A percentile compares a stretch with the other conserved stretches of the same genome.
Conservation (phyloP, 1,140 invertebrate genomes). For the Ceratina japonica region DNA sequence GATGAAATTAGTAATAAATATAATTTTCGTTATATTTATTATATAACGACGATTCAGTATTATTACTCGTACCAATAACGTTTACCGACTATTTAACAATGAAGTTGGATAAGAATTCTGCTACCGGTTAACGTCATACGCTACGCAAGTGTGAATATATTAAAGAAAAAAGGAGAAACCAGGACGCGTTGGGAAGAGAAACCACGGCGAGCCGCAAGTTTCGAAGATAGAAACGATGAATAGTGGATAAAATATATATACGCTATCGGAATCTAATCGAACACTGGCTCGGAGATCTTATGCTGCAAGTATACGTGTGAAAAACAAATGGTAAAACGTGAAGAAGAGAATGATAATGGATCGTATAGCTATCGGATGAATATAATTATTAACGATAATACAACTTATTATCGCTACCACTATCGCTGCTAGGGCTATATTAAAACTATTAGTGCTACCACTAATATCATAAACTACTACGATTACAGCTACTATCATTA, state of each 20-base stretch:
- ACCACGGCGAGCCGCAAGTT: constrained; percentile 37
- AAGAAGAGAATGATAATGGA: constrained; percentile 21
- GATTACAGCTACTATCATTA: constrained; percentile 55
- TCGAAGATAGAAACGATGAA: not conserved
- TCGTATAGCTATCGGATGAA: constrained; percentile 54
- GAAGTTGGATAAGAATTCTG: constrained; percentile 25
- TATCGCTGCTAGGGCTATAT: constrained; percentile 50
- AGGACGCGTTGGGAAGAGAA: constrained; percentile 24
- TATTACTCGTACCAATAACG: constrained; percentile 34
- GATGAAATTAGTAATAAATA: constrained; percentile 18
- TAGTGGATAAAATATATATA: not conserved
- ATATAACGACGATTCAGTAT: constrained; percentile 52
- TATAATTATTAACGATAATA: constrained; percentile 49
- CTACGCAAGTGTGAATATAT: constrained; percentile 25
- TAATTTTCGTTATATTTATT: constrained; percentile 51
- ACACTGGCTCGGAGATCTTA: constrained; percentile 28
- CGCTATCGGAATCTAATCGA: constrained; percentile 4
- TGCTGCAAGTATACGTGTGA: constrained; percentile 49
- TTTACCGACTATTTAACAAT: constrained; percentile 9
- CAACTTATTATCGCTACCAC: constrained; percentile 43
- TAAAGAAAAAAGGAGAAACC: constrained; percentile 16
- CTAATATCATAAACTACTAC: constrained; percentile 55
- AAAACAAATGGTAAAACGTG: constrained; percentile 24
- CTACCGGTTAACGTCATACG: constrained; percentile 43
- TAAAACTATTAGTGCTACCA: constrained; percentile 55